Conservation (phyloP, 2,113 vertebrate genomes). For the Ptychochromis oligacanthus region DNA sequence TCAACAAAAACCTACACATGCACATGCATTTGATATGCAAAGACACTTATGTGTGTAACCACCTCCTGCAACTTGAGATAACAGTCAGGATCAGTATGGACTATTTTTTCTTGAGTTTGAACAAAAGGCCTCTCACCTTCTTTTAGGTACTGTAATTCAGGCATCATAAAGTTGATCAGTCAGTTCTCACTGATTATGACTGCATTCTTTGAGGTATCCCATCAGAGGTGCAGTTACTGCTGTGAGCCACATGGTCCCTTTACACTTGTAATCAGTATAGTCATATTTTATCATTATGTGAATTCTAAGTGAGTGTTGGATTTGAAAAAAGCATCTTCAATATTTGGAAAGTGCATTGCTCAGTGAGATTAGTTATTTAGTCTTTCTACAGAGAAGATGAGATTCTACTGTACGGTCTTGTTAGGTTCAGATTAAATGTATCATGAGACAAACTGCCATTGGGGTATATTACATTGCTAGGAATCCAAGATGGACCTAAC, state of each 20-base stretch:
- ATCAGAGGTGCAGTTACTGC: background rate
- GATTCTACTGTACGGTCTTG: background rate
- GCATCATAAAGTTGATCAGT: background rate
- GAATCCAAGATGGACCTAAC: background rate
- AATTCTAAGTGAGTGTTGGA: constrained; percentile 13
- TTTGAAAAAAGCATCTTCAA: background rate
- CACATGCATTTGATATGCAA: background rate
- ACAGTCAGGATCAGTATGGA: background rate
- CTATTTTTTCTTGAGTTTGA: background rate
- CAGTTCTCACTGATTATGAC: background rate
- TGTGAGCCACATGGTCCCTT: constrained; percentile 21
- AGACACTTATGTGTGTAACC: background rate
- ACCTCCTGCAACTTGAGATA: background rate
- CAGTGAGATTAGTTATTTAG: background rate
- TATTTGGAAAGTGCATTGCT: background rate
- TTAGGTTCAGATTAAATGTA: background rate
- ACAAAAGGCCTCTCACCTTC: background rate
- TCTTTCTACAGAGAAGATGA: background rate
- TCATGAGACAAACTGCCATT: background rate
- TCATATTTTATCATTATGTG: constrained; percentile 25
- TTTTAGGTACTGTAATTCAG: background rate
- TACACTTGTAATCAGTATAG: constrained; percentile 5
- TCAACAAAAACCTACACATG: constrained; percentile 34
- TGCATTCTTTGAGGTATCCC: background rate
- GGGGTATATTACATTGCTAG: background rate